Evolutionary conservation across 2,888 invertebrate genomes (phyloP).

Genomic region (Drosophila monieri): DNA sequence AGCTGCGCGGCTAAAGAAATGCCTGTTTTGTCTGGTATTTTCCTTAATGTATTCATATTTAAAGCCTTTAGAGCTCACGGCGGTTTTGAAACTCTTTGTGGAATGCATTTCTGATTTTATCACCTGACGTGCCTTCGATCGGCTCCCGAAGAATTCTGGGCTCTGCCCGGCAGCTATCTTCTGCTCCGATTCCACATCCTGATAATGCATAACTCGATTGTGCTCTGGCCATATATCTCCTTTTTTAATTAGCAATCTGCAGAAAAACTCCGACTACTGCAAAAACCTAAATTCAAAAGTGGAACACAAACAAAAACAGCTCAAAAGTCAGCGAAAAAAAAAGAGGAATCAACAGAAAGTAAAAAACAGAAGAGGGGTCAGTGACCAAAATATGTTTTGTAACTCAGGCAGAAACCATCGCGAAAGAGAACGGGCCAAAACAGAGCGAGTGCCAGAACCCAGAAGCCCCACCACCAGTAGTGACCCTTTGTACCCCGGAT

Average conservation of each 20-base stretch:
- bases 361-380: conserved; percentile 81
- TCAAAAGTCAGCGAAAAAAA: conserved; percentile 51
- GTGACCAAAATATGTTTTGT: conserved; percentile 83
- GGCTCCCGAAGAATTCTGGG: conserved; percentile 41
- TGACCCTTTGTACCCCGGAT: conserved; percentile 40
- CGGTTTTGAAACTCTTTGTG: conserved; percentile 45
- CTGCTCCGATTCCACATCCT: conserved; percentile 35
- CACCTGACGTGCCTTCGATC: conserved; percentile 52
- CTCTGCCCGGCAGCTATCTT: conserved; percentile 16
- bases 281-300: conserved; percentile 65
- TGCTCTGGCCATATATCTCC: conserved; percentile 32
- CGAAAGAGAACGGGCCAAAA: conserved; percentile 65
- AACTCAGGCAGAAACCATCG: conserved; percentile 65
- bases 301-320: conserved; percentile 65
- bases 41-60: conserved; percentile 17
- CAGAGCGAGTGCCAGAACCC: conserved; percentile 46
- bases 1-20: conserved; percentile 26
- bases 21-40: conserved; percentile 15
- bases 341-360: conserved; percentile 38
- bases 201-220: conserved; percentile 28
- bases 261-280: conserved; percentile 45
- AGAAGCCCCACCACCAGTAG: conserved; percentile 52
- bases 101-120: conserved; percentile 67
- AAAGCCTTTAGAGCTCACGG: conserved; percentile 12
- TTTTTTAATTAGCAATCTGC: conserved; percentile 44